Evolutionary conservation across 2,797 vertebrate species (phyloP), one percentile per base, ranked within the genome.

Genomic region (Oophaga sylvatica): DNA sequence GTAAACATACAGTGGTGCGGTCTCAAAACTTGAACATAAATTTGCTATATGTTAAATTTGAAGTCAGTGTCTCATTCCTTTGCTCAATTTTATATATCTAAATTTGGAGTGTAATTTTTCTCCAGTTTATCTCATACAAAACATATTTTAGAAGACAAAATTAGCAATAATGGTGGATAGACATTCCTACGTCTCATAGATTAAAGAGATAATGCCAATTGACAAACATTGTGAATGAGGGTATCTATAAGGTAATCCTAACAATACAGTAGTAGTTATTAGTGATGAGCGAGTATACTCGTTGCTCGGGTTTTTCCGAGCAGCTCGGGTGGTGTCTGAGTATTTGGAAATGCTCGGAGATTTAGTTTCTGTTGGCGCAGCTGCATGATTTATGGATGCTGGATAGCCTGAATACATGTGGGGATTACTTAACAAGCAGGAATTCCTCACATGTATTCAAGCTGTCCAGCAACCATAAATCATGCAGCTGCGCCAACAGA

Each of bases 1-100:
- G 93, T 94, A 91, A 94, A 73, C 57, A 83, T 35, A 22, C 93
- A 94, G 90, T 94, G 93, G 94, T 95, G 93, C 93, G 95, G 95
- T 96, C 93, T 91, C 90, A 94, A 93, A 92, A 90, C 91, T 90
- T 84, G 83, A 93, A 93, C 93, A 95, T 95, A 95, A 95, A 95
- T 95, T 94, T 95, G 89, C 90, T 17, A 75, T 92, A 91, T 92
- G 93, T 95, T 96, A 95, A 93, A 94, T 94, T 53, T 22, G 67
- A 85, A 57, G 76, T 35, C 53, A 57, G 57, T 29, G 65, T 85
- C 59, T 80, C 15, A 20, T 22, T 29, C 63, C 17, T 84, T 80
- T 85, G 29, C 67, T 75, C 65, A 68, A 20, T 26, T 59, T 80
- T 59, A 67, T 65, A 15, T 17, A 35, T 80, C 41, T 19, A 56